These are phyloP conservation scores for Malthinus flaveolus DNA, from an alignment of 2,888 invertebrate species.

Conservation along the genomic window DNA sequence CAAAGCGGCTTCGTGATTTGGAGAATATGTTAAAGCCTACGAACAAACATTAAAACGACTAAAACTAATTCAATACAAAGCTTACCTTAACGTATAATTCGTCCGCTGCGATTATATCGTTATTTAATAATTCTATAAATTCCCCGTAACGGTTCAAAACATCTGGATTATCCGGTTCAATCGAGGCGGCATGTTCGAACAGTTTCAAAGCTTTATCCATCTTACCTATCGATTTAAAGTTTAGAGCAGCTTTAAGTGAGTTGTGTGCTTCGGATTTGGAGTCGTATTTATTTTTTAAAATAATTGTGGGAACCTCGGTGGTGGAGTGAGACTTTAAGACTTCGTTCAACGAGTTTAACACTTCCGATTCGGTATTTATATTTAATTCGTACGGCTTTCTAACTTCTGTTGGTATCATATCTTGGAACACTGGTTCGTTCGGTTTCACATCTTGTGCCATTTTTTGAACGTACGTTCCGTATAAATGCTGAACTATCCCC, in stretches of 20 bases:
- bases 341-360: constrained; percentile 44
- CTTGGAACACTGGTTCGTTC: constrained; percentile 49
- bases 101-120: constrained; percentile 88
- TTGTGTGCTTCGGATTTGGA: constrained; percentile 76
- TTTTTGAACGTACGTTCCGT: constrained; percentile 41
- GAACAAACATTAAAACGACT: constrained; percentile 8
- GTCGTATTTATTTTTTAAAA: constrained; percentile 9
- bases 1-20: constrained; percentile 79
- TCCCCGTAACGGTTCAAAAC: constrained; percentile 91
- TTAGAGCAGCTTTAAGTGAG: constrained; percentile 80
- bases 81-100: constrained; percentile 79
- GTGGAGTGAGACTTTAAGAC: constrained; percentile 38
- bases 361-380: constrained; percentile 27
- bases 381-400: constrained; percentile 35
- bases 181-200: constrained; percentile 87
- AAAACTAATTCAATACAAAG: constrained; percentile 4
- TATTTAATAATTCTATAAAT: constrained; percentile 82
- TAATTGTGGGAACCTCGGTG: constrained; percentile 17
- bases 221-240: constrained; percentile 82
- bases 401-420: constrained; percentile 48
- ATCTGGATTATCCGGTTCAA: constrained; percentile 91
- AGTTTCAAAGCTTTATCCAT: constrained; percentile 82
- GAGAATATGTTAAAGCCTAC: constrained; percentile 77
- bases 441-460: constrained; percentile 40
- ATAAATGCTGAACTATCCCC: constrained; percentile 49